Percentiles rank a stretch among this genome's conserved stretches.
Conservation (phyloP, 2,888 invertebrate genomes). For the Seira ritae region DNA sequence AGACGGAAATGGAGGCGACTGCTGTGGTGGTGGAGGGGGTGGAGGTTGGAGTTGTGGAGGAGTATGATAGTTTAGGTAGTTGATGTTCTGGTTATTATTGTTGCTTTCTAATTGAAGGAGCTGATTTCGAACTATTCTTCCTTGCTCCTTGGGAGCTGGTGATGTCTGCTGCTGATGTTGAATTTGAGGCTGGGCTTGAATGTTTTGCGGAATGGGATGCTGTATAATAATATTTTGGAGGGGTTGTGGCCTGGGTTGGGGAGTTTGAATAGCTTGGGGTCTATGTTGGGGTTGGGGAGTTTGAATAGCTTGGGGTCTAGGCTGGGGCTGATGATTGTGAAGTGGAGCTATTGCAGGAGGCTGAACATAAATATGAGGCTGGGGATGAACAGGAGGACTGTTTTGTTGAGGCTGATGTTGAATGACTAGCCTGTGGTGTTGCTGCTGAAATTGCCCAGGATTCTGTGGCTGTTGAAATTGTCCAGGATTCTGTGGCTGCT, state of each 20-base stretch:
- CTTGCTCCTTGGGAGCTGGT: slow-evolving; percentile 35
- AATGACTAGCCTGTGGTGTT: slow-evolving; percentile 26
- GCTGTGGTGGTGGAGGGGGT: slow-evolving; percentile 6
- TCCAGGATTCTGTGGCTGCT: neutral
- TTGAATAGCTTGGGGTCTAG: slow-evolving; percentile 10
- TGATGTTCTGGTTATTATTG: slow-evolving; percentile 12
- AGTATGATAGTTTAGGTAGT: neutral
- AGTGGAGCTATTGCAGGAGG: neutral
- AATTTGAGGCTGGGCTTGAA: slow-evolving; percentile 15
- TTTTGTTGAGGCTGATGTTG: slow-evolving; percentile 20
- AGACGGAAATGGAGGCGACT: slow-evolving; percentile 18
- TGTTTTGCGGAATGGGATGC: slow-evolving; percentile 30
- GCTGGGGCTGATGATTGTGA: slow-evolving; percentile 26
- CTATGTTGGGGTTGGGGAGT: neutral
- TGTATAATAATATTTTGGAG: slow-evolving; percentile 23
- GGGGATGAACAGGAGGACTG: neutral
- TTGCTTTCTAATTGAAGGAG: slow-evolving; percentile 25
- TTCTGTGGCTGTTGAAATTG: slow-evolving; percentile 34
- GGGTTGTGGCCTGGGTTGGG: slow-evolving; percentile 23
- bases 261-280: neutral
- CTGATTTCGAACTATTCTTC: slow-evolving; percentile 50
- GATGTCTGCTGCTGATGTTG: slow-evolving; percentile 45
- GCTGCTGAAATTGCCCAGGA: slow-evolving; percentile 37
- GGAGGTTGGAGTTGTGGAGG: slow-evolving; percentile 23
- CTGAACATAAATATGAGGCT: slow-evolving; percentile 6